Percentiles rank a stretch among this genome's conserved stretches.
Conservation (phyloP, 1,140 invertebrate genomes). For the Forficula auricularia region DNA sequence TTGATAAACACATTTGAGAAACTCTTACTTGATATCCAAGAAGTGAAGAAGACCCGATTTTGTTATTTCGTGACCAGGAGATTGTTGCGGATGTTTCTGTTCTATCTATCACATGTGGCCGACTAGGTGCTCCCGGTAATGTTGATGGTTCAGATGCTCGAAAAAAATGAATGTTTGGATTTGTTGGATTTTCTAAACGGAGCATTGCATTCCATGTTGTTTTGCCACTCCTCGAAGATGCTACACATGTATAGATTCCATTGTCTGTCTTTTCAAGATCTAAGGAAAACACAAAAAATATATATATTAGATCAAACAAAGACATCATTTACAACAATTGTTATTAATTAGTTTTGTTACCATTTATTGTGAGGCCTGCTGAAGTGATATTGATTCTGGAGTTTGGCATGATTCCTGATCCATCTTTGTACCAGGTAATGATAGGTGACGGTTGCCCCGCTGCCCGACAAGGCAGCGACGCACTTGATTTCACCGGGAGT, state of each 20-base stretch:
- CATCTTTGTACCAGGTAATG: slow-evolving; percentile 73
- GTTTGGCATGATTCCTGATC: slow-evolving; percentile 42
- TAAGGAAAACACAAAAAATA: slow-evolving; percentile 11
- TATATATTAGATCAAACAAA: no score
- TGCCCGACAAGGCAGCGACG: slow-evolving; percentile 56
- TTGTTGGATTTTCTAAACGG: slow-evolving; percentile 57
- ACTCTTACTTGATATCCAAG: slow-evolving; percentile 61
- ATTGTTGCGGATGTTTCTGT: slow-evolving; percentile 60
- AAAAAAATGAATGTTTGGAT: slow-evolving; percentile 69
- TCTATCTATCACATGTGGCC: slow-evolving; percentile 52
- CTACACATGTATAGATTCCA: slow-evolving; percentile 67
- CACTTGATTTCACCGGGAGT: slow-evolving; percentile 51
- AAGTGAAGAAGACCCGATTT: slow-evolving; percentile 60
- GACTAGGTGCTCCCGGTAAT: slow-evolving; percentile 57
- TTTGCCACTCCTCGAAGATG: slow-evolving; percentile 65
- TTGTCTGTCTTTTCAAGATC: slow-evolving; percentile 57
- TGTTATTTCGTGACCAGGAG: slow-evolving; percentile 58
- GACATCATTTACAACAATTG: no score
- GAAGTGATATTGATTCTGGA: slow-evolving; percentile 48
- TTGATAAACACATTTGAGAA: no score
- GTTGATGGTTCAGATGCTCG: slow-evolving; percentile 54
- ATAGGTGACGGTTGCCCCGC: slow-evolving; percentile 56
- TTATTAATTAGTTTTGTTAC: no score
- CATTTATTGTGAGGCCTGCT: no score
- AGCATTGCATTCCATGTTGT: slow-evolving; percentile 71